These are phyloP conservation scores for Hanleya hanleyi DNA, from an alignment of 2,888 invertebrate species.

Conservation along the genomic window DNA sequence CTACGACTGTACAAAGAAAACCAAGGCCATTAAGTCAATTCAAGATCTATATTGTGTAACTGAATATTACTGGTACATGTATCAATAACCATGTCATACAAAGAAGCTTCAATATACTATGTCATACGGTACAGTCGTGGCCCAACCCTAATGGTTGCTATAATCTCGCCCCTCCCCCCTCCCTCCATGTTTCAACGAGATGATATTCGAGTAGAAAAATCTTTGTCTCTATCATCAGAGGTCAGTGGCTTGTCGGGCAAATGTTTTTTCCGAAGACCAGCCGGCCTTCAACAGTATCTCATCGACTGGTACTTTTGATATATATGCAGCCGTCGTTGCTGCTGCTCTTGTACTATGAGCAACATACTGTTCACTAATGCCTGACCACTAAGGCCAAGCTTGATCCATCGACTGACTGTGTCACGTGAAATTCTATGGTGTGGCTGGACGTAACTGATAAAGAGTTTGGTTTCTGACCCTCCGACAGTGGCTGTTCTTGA, in stretches of 20 bases:
- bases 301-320: neutral
- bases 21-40: too few species aligned
- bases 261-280: neutral
- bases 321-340: neutral
- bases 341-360: neutral
- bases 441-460: neutral
- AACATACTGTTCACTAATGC: neutral
- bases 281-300: neutral
- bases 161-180: neutral
- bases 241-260: neutral
- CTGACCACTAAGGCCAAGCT: neutral
- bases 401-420: neutral
- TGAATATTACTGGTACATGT: too few species aligned
- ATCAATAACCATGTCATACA: neutral
- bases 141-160: neutral
- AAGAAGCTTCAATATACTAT: neutral
- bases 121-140: neutral
- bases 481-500: neutral
- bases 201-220: neutral
- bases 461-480: neutral
- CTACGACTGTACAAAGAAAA: too few species aligned
- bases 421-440: neutral
- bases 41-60: too few species aligned
- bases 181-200: neutral
- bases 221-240: neutral